phyloP scores from a whole-genome alignment of 2,888 invertebrate species.

The Hipparchia sbordonii region DNA sequence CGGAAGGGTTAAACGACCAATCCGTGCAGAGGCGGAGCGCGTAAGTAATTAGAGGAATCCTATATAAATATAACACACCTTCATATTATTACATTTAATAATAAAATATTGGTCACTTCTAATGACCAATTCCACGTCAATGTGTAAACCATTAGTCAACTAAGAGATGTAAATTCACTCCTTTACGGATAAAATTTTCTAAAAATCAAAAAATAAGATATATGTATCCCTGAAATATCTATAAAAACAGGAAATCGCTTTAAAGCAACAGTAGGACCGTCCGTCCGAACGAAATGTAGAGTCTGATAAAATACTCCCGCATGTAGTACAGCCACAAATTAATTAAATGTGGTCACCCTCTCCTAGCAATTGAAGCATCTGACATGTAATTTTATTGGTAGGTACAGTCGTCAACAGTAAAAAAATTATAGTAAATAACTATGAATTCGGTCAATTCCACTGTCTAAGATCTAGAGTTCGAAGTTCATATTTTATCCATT shows the following conservation, averaged over 20 bases:
- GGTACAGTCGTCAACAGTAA: constrained; percentile 53
- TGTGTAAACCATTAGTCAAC: no score
- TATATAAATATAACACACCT: constrained; percentile 35
- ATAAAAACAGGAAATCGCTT: constrained; percentile 34
- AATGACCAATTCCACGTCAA: no score
- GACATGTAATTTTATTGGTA: constrained; percentile 58
- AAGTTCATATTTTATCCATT: no score
- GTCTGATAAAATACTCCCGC: constrained; percentile 73
- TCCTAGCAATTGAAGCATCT: constrained; percentile 75
- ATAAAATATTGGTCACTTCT: no score
- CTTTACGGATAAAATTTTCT: no score
- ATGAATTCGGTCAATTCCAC: not conserved
- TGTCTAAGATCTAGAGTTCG: not conserved
- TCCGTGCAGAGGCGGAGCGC: constrained; percentile 70
- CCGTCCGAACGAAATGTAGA: not conserved
- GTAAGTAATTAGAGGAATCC: constrained; percentile 46
- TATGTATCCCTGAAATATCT: not conserved
- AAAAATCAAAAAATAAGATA: no score
- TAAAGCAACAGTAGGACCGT: constrained; percentile 25
- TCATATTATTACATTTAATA: no score
- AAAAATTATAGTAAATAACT: not conserved
- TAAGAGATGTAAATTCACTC: no score
- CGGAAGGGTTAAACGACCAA: constrained; percentile 76
- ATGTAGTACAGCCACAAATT: constrained; percentile 67
- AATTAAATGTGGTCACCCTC: constrained; percentile 75